Conservation (phyloP, 1,140 invertebrate genomes). For the Lycorma delicatula region DNA sequence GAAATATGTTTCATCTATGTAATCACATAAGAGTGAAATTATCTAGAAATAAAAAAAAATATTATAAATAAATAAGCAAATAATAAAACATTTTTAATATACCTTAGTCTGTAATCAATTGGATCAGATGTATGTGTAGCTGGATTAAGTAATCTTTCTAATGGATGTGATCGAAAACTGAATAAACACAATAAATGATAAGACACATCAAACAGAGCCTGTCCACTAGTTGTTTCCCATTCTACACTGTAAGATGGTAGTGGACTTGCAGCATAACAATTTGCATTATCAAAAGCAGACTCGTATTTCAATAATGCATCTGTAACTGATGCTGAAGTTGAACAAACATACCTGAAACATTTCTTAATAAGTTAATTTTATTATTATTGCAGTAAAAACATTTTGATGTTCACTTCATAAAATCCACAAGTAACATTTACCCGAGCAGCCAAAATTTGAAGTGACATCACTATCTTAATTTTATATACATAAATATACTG, state of each 20-base stretch:
- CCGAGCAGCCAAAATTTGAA: no score
- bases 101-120: constrained; percentile 71
- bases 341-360: constrained; percentile 50
- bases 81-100: constrained; percentile 18
- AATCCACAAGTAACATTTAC: no score
- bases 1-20: no score
- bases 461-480: no score
- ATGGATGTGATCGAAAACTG: constrained; percentile 48
- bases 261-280: constrained; percentile 44
- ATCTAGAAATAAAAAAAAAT: background rate
- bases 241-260: constrained; percentile 41
- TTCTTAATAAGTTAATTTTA: no score
- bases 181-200: constrained; percentile 77
- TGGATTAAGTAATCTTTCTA: constrained; percentile 66
- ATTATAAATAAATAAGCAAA: constrained; percentile 6
- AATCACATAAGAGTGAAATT: no score
- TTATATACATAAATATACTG: no score
- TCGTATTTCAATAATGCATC: constrained; percentile 61
- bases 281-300: constrained; percentile 44
- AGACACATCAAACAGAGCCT: constrained; percentile 56
- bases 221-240: constrained; percentile 14
- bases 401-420: no score
- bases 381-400: no score
- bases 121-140: constrained; percentile 66
- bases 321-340: constrained; percentile 53